Evolutionary conservation across 2,797 vertebrate species (phyloP).

Genomic region (Capromys pilorides): DNA sequence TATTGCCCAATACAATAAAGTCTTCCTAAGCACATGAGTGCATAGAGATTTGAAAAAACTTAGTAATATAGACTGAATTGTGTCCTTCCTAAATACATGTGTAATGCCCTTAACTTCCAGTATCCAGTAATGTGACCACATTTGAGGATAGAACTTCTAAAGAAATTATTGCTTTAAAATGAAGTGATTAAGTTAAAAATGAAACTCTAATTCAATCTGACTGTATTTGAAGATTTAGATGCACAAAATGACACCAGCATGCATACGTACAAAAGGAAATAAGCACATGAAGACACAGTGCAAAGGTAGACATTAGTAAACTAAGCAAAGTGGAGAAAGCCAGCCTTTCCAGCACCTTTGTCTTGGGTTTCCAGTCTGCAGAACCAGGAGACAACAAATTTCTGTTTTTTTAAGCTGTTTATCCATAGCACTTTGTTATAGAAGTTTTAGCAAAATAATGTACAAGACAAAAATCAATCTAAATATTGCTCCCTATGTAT

Average conservation of each 20-base stretch:
- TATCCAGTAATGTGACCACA: neutral
- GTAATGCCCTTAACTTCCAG: neutral
- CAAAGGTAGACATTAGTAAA: neutral
- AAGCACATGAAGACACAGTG: neutral
- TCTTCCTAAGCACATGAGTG: neutral
- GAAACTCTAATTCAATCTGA: neutral
- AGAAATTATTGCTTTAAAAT: constrained; percentile 30
- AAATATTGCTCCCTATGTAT: constrained; percentile 10
- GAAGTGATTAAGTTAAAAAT: neutral
- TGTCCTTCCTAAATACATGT: neutral
- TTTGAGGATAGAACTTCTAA: neutral
- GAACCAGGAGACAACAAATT: neutral
- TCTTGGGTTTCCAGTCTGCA: neutral
- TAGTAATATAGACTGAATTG: neutral
- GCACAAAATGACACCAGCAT: neutral
- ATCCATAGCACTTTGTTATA: neutral
- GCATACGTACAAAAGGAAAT: neutral
- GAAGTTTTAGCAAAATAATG: neutral
- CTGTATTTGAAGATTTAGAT: neutral
- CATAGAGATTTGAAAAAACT: neutral
- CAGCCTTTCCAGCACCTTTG: neutral
- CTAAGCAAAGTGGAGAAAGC: neutral
- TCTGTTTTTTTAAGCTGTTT: neutral
- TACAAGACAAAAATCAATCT: neutral
- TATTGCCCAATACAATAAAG: neutral